Base-by-base conservation (phyloP, 2,888 invertebrate genomes). In the Drosophila nigricruria region DNA sequence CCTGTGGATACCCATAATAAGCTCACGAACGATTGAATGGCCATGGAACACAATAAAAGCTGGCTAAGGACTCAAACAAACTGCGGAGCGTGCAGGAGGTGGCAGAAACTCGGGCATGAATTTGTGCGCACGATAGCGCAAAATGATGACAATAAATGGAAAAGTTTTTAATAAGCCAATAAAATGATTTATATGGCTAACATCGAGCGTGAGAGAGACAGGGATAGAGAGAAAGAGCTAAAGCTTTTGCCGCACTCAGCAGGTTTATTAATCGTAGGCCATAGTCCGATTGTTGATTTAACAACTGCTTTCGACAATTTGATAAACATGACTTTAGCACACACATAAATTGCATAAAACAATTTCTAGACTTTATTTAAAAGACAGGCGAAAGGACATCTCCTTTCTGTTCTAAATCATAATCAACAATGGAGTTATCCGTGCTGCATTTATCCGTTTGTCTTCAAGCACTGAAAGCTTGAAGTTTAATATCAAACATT, bases 71-170 rank as follows among this genome's bases (percentile, higher is more conserved):
- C 42, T 60, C 60, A 10, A n/a, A 36, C 27, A 40, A 42, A 62
- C 43, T 36, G 42, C 53, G 23, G 38, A 43, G 20, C 14, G n/a
- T 10, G 10, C 14, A 23, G 36, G 10, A 10, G 38, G 27, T 34
- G 45, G 66, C 23, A 10, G n/a, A 68, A 78, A 67, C 70, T 77
- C 53, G 80, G 69, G 84, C 82, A 82, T 73, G 89, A 90, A 88
- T 86, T 89, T 86, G 90, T 86, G 88, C 90, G 85, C 82, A 78
- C 81, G 80, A 89, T 81, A 89, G 87, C 85, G 88, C 86, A 90
- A 88, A 88, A 91, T 90, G 87, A 90, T 84, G 91, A 91, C 91
- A 91, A 91, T 91, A 91, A 91, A 90, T 91, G 90, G 82, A 91
- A 91, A 91, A 87, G 80, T 91, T 90, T 91, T 89, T 89, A 89